These are phyloP conservation scores for Bombus soroeensis DNA, from an alignment of 1,140 invertebrate genomes.

Conservation along the genomic window DNA sequence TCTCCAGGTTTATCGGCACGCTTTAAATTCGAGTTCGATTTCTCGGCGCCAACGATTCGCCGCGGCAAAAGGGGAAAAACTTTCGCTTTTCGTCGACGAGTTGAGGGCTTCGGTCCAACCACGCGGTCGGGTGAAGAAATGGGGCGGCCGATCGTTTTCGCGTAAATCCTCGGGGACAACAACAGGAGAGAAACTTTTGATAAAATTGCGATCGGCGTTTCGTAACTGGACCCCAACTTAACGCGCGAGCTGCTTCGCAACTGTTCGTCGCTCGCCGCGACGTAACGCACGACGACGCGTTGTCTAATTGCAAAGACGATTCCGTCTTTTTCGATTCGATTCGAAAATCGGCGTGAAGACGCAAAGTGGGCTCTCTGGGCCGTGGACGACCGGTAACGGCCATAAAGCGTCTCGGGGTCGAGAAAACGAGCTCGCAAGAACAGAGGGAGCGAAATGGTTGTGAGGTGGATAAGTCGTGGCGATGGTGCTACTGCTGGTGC, in stretches of 20 bases:
- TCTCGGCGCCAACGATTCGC: conserved; percentile 9
- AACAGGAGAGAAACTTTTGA: neutral
- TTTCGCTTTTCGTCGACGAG: conserved; percentile 14
- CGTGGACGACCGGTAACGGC: neutral
- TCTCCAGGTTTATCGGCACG: conserved; percentile 8
- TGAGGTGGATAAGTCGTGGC: too few species aligned
- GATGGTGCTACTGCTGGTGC: too few species aligned
- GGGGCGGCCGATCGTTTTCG: neutral
- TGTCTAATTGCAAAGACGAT: conserved; percentile 53
- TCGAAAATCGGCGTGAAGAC: neutral
- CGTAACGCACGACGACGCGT: conserved; percentile 28
- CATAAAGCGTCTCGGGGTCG: neutral
- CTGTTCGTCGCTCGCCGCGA: conserved; percentile 26
- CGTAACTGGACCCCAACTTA: accelerated
- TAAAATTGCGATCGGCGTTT: neutral
- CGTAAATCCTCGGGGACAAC: neutral
- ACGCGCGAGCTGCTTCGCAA: conserved; percentile 25
- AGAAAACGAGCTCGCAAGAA: neutral
- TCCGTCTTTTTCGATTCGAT: conserved; percentile 36
- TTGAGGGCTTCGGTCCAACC: neutral
- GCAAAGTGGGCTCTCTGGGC: too few species aligned
- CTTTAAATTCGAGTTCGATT: conserved; percentile 35
- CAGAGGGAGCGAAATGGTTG: neutral
- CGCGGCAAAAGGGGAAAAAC: neutral
- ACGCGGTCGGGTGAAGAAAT: neutral